Percentiles rank a stretch among this genome's conserved stretches.
phyloP scores from a whole-genome alignment of 2,113 vertebrate genomes.

The Leucoraja erinaceus region DNA sequence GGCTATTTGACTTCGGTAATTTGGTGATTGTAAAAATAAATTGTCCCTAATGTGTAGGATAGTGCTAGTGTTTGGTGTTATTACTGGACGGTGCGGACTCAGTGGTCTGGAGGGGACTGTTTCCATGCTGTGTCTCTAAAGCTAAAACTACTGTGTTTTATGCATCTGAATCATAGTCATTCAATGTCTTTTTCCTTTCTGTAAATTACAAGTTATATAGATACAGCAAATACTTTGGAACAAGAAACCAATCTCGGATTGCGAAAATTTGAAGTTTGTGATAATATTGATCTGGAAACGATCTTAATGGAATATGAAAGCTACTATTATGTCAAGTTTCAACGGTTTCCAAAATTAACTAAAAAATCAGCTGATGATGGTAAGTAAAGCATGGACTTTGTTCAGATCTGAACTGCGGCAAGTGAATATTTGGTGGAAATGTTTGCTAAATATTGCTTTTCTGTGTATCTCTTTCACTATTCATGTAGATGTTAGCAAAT shows the following conservation, averaged over 20 bases:
- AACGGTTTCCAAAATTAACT: slow-evolving; percentile 85
- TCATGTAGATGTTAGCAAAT: neutral
- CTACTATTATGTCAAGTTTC: slow-evolving; percentile 91
- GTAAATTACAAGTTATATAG: slow-evolving; percentile 64
- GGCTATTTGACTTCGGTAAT: no score
- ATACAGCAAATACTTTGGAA: slow-evolving; percentile 74
- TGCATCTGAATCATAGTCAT: neutral
- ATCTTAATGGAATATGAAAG: slow-evolving; percentile 92
- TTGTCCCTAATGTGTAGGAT: no score
- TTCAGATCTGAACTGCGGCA: neutral
- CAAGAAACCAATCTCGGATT: slow-evolving; percentile 72
- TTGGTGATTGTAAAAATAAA: no score
- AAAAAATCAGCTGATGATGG: slow-evolving; percentile 68
- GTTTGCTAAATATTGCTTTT: neutral
- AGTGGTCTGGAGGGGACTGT: no score
- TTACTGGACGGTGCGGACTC: no score
- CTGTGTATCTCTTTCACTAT: neutral
- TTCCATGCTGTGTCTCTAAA: no score
- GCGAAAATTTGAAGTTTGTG: slow-evolving; percentile 81
- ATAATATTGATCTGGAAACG: slow-evolving; percentile 89
- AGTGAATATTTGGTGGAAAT: neutral
- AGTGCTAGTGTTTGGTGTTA: no score
- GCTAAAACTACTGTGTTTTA: neutral
- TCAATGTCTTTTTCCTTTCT: slow-evolving; percentile 41
- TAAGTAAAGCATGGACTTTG: slow-evolving; percentile 45